These are phyloP conservation scores for Distichodus sexfasciatus DNA, from an alignment of 2,797 vertebrate species.

Conservation along the genomic window DNA sequence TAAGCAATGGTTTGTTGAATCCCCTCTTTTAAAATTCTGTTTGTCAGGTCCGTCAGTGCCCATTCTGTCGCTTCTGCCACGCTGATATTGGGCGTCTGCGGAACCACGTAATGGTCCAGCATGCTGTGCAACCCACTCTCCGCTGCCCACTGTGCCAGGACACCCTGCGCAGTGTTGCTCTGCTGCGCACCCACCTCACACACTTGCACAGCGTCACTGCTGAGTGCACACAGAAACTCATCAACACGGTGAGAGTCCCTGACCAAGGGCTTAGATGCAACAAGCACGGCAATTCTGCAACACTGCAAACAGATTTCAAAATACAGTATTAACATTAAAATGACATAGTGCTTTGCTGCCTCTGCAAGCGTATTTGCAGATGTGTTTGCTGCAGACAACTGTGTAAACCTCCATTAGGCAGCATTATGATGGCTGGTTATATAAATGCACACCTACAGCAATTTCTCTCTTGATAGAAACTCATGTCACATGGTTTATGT, in stretches of 20 bases:
- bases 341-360: neutral
- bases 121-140: conserved; percentile 52
- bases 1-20: no score
- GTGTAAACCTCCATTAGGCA: neutral
- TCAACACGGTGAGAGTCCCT: conserved; percentile 82
- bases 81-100: conserved; percentile 45
- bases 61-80: conserved; percentile 51
- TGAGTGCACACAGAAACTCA: conserved; percentile 96
- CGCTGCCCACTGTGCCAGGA: conserved; percentile 93
- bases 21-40: no score
- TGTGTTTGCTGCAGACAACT: conserved; percentile 3
- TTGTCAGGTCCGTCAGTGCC: conserved; percentile 48
- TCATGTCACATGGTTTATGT: neutral
- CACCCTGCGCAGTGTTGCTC: conserved; percentile 53
- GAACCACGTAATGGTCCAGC: conserved; percentile 54
- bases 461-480: neutral
- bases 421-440: neutral
- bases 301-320: neutral
- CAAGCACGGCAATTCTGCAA: neutral
- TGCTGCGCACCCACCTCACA: conserved; percentile 82
- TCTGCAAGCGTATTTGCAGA: neutral
- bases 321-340: conserved; percentile 1
- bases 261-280: neutral
- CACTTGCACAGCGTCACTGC: conserved; percentile 95
- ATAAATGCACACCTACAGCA: neutral